phyloP scores from a whole-genome alignment of 2,797 vertebrate species.

The Brachyrhaphis roseni region DNA sequence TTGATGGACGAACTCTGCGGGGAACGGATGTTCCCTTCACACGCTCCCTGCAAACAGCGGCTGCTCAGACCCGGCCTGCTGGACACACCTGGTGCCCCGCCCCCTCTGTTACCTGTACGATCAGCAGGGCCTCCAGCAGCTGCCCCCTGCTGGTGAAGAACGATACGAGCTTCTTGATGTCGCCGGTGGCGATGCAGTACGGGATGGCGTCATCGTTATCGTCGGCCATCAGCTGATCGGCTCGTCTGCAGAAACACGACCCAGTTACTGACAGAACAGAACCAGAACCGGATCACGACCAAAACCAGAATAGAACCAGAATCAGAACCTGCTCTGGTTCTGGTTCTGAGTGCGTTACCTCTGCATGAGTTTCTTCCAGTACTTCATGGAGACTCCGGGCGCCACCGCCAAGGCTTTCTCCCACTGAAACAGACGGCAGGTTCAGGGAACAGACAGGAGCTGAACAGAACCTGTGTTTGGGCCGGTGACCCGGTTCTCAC shows the following conservation, averaged over 20 bases:
- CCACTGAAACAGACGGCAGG: conserved; percentile 82
- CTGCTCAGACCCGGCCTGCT: not conserved
- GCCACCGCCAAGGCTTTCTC: conserved; percentile 95
- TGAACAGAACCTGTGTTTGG: not conserved
- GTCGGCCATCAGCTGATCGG: conserved; percentile 93
- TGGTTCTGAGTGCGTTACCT: conserved; percentile 71
- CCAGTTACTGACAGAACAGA: not conserved
- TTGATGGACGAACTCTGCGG: conserved; percentile 73
- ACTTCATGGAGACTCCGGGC: conserved; percentile 95
- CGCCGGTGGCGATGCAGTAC: conserved; percentile 91
- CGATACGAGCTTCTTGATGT: conserved; percentile 88
- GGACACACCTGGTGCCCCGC: not conserved
- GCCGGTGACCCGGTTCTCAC: conserved; percentile 62
- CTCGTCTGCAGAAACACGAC: conserved; percentile 79
- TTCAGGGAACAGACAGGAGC: not conserved
- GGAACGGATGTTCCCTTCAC: conserved; percentile 91
- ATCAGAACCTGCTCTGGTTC: not conserved
- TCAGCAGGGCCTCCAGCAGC: conserved; percentile 90
- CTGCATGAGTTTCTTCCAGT: conserved; percentile 98
- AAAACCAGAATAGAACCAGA: not conserved
- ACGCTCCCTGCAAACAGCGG: conserved; percentile 84
- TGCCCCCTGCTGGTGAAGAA: conserved; percentile 95
- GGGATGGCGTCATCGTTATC: conserved; percentile 93
- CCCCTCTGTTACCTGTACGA: conserved; percentile 87
- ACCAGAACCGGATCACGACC: too few species aligned